A percentile compares a stretch with the other conserved stretches of the same genome.
phyloP scores from a whole-genome alignment of 2,797 vertebrate genomes.

The Sebastes oblongus region DNA sequence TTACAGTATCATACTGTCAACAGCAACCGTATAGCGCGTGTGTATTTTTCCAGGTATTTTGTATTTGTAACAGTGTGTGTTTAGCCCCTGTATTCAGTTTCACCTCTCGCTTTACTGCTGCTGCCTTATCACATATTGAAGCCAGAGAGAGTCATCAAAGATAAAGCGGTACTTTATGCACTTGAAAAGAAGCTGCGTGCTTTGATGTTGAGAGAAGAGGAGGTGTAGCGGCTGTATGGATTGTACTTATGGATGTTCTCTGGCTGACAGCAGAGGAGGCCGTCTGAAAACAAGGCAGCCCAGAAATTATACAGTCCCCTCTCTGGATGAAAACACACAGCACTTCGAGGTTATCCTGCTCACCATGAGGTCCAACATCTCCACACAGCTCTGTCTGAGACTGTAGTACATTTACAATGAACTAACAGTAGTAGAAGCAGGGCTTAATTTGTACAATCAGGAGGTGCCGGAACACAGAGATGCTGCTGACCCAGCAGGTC shows the following conservation, averaged over 20 bases:
- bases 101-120: conserved; percentile 2
- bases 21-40: background rate
- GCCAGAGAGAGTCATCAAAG: conserved; percentile 17
- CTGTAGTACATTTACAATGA: background rate
- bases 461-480: too few relatives aligned
- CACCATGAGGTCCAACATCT: background rate
- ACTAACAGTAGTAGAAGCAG: background rate
- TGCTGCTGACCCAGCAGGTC: too few relatives aligned
- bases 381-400: background rate
- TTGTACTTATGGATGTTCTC: background rate
- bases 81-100: background rate
- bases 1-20: background rate
- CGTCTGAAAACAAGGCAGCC: background rate
- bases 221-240: background rate
- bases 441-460: too few relatives aligned
- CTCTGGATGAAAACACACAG: background rate
- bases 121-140: background rate
- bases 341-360: background rate
- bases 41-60: background rate
- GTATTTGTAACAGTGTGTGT: background rate
- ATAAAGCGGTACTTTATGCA: background rate
- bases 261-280: background rate
- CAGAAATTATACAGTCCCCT: conserved; percentile 6
- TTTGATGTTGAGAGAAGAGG: conserved; percentile 4
- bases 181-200: background rate